Percentiles rank a stretch among this genome's conserved stretches.
phyloP scores from a whole-genome alignment of 2,797 vertebrate genomes.

The Pyrocephalus nanus region DNA sequence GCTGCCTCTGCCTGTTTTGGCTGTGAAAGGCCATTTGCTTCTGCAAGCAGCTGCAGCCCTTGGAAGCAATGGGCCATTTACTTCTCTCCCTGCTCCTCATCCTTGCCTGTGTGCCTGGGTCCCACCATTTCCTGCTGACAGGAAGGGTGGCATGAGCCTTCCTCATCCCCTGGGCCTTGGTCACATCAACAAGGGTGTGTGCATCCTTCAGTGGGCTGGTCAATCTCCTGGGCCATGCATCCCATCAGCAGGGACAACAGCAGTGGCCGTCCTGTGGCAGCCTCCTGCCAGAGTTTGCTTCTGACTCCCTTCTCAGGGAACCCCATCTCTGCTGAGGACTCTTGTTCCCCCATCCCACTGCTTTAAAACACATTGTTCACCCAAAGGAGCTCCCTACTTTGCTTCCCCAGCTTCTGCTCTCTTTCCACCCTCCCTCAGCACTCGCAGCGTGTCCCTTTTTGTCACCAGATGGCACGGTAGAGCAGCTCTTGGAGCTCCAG shows the following conservation, averaged over 20 bases:
- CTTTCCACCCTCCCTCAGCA: accelerated
- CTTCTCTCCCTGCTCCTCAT: not conserved
- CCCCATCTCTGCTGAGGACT: accelerated
- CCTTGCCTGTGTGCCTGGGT: accelerated
- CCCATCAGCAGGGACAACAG: not conserved
- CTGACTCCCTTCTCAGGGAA: accelerated
- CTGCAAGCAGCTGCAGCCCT: not conserved
- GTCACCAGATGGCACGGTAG: not conserved
- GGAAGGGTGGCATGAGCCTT: not conserved
- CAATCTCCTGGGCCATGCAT: accelerated
- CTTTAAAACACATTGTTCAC: not conserved
- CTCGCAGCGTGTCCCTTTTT: accelerated
- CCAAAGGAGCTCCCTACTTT: not conserved
- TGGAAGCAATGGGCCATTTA: not conserved
- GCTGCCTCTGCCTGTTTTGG: not conserved
- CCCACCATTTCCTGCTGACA: accelerated
- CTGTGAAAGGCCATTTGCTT: not conserved
- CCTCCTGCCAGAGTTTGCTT: not conserved
- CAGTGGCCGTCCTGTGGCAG: not conserved
- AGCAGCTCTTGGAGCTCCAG: not conserved
- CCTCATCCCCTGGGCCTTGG: not conserved
- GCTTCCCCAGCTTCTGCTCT: not conserved
- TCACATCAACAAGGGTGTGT: accelerated
- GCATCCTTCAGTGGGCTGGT: too few relatives aligned
- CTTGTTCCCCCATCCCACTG: accelerated